Conservation (phyloP, 2,888 invertebrate species). For the Coleophora flavipennella region DNA sequence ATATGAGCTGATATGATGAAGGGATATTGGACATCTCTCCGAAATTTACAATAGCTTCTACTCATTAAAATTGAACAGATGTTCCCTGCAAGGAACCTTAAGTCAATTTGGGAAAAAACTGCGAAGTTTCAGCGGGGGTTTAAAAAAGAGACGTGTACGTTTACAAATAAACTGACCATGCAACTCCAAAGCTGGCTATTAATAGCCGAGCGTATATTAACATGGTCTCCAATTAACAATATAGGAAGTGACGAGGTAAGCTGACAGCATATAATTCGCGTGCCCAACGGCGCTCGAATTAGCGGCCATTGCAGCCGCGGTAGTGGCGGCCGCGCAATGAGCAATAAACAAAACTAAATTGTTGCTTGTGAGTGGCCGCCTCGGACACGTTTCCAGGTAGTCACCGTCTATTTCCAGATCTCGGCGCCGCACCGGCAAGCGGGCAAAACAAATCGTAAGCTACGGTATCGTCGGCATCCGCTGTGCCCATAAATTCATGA, state of each 20-base stretch:
- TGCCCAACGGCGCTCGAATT: conserved; percentile 10
- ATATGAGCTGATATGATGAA: no score
- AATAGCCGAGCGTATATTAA: neutral
- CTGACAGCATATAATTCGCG: conserved; percentile 7
- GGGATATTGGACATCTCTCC: no score
- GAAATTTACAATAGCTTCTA: no score
- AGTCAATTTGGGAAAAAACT: no score
- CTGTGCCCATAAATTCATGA: no score
- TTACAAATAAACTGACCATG: no score
- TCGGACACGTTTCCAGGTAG: conserved; percentile 22
- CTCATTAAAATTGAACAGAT: no score
- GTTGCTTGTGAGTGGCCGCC: conserved; percentile 14
- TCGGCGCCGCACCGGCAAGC: conserved; percentile 6
- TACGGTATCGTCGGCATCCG: conserved; percentile 12
- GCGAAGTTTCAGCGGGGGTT: no score
- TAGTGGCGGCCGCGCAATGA: conserved; percentile 17
- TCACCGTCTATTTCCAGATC: conserved; percentile 17
- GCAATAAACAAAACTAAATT: conserved; percentile 18
- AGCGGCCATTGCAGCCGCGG: conserved; percentile 11
- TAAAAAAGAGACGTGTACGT: no score
- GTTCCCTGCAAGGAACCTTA: no score
- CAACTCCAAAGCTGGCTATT: no score
- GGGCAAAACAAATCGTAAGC: conserved; percentile 15
- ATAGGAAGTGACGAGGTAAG: conserved; percentile 8
- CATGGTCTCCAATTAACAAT: neutral